Percentiles rank a stretch among this genome's conserved stretches.
phyloP scores from a whole-genome alignment of 2,797 vertebrate genomes.

The Lemur catta region DNA sequence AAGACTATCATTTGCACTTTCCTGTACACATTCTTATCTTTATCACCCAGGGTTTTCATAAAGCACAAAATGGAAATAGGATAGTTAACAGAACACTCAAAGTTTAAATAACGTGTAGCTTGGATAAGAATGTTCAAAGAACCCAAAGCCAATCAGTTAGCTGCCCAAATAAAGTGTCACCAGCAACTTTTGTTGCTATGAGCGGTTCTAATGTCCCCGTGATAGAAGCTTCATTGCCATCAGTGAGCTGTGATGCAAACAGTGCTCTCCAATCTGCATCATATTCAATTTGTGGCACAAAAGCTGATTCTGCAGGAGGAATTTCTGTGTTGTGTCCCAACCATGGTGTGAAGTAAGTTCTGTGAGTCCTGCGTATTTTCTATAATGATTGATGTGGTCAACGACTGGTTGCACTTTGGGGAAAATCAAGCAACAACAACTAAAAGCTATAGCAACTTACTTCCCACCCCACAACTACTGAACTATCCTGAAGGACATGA shows the following conservation, averaged over 20 bases:
- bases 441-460: not conserved
- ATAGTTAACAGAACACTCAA: not conserved
- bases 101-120: not conserved
- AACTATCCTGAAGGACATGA: not conserved
- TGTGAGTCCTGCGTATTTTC: not conserved
- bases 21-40: not conserved
- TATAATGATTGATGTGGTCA: not conserved
- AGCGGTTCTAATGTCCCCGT: not conserved
- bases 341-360: not conserved
- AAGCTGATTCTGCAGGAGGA: not conserved
- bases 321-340: not conserved
- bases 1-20: not conserved
- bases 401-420: not conserved
- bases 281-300: no score
- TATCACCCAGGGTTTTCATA: not conserved
- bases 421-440: not conserved
- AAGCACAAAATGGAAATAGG: not conserved
- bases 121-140: not conserved
- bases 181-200: not conserved
- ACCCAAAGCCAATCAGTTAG: not conserved
- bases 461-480: no score
- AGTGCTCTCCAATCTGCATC: fast-evolving
- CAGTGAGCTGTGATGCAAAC: not conserved
- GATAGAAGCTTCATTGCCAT: not conserved
- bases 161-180: not conserved